These are phyloP conservation scores for Caenorhabditis sulstoni DNA, from an alignment of 2,888 invertebrate genomes.

Conservation along the genomic window DNA sequence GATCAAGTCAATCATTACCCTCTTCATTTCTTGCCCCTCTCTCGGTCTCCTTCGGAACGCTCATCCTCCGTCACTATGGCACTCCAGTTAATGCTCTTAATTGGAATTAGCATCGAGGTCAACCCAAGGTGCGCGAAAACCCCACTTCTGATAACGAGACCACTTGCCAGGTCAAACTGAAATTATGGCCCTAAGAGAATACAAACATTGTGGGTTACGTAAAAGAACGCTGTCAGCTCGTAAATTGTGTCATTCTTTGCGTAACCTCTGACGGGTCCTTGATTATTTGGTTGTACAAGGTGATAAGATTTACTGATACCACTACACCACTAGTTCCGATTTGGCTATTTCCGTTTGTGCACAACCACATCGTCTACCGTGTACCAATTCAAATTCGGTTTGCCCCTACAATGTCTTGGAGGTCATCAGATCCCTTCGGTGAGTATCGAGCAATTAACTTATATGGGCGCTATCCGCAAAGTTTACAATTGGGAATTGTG, in stretches of 20 bases:
- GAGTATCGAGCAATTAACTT: constrained; percentile 47
- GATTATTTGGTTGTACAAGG: constrained; percentile 17
- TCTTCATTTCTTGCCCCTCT: no score
- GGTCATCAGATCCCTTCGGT: constrained; percentile 11
- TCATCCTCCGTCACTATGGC: constrained; percentile 2
- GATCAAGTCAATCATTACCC: no score
- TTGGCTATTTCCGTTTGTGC: neutral
- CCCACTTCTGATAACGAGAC: constrained; percentile 1
- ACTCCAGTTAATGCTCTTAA: constrained; percentile 23
- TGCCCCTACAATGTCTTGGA: constrained; percentile 1
- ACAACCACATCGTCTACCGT: no score
- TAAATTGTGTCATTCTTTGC: constrained; percentile 49
- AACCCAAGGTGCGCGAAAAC: constrained; percentile 10
- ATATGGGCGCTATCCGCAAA: constrained; percentile 36
- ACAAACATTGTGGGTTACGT: constrained; percentile 10
- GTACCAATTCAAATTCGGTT: constrained; percentile 4
- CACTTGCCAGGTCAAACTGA: constrained; percentile 18
- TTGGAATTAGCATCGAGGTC: constrained; percentile 17
- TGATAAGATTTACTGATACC: constrained; percentile 14
- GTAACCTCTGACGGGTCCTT: constrained; percentile 38
- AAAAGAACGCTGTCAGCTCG: constrained; percentile 18
- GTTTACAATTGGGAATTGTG: constrained; percentile 55
- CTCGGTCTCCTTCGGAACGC: constrained; percentile 1
- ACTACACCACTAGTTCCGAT: neutral
- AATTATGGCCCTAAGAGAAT: constrained; percentile 24